These are phyloP conservation scores for Gobius niger DNA, from an alignment of 2,113 vertebrate genomes.

Conservation along the genomic window DNA sequence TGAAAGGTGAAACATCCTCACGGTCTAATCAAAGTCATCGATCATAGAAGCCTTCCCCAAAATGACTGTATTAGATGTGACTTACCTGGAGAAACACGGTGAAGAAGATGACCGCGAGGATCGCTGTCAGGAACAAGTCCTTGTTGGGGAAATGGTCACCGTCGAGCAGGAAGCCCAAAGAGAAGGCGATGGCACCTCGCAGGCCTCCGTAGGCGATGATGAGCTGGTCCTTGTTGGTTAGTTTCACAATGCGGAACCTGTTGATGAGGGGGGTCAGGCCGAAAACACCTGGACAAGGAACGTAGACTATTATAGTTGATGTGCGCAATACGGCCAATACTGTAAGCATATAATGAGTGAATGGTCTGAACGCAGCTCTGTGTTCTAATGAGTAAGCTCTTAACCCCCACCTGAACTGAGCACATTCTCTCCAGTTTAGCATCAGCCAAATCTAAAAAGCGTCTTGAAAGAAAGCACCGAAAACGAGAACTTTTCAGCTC, in stretches of 20 bases:
- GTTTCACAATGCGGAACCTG: constrained; percentile 96
- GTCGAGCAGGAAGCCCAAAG: constrained; percentile 89
- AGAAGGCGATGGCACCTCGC: constrained; percentile 96
- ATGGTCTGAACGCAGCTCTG: no score
- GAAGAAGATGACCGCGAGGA: constrained; percentile 99
- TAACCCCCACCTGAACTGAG: no score
- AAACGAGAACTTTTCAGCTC: no score
- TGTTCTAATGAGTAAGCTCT: no score
- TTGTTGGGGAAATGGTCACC: constrained; percentile 78
- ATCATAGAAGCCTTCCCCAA: no score
- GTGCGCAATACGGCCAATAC: neutral
- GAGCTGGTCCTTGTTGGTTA: constrained; percentile 97
- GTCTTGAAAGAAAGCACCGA: no score
- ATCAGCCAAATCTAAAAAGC: no score
- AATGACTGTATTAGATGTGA: no score
- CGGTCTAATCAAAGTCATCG: no score
- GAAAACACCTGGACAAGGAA: constrained; percentile 82
- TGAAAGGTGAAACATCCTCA: no score
- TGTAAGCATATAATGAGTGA: no score
- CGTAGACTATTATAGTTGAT: neutral
- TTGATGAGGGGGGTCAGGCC: constrained; percentile 93
- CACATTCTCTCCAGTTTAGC: no score
- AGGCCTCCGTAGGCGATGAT: constrained; percentile 96
- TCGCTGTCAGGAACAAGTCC: constrained; percentile 93
- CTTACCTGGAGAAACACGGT: constrained; percentile 96